A percentile compares a stretch with the other conserved stretches of the same genome.
phyloP scores from a whole-genome alignment of 2,797 vertebrate species.

The Pteropus rufus region DNA sequence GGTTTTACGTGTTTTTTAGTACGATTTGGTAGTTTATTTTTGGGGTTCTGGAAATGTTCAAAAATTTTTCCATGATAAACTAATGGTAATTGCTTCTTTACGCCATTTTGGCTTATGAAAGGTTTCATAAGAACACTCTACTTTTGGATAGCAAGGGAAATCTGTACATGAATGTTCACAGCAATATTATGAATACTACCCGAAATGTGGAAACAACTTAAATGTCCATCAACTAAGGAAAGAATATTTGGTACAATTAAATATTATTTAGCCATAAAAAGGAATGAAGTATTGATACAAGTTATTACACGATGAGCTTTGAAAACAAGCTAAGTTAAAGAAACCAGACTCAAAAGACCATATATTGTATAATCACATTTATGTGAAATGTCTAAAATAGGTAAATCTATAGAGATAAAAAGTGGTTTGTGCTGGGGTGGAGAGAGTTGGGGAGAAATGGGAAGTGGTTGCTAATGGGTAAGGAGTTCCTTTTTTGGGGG shows the following conservation, averaged over 20 bases:
- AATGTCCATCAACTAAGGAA: background rate
- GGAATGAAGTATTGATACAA: background rate
- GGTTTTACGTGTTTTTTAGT: background rate
- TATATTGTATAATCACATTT: background rate
- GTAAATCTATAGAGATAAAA: background rate
- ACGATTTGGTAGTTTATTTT: background rate
- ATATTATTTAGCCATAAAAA: background rate
- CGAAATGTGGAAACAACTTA: background rate
- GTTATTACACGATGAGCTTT: background rate
- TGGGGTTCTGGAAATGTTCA: background rate
- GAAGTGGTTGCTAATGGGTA: background rate
- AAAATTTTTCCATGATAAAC: background rate
- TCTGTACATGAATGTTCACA: background rate
- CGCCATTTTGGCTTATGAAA: background rate
- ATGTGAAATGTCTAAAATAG: background rate
- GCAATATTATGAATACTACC: background rate
- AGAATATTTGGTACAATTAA: background rate
- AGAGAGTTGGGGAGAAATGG: background rate
- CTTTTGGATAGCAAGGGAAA: background rate
- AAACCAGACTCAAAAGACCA: background rate
- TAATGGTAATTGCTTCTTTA: background rate
- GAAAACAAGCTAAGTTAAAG: background rate
- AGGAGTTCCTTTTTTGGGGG: background rate
- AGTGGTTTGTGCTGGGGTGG: background rate
- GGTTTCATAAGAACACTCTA: background rate